phyloP scores from a whole-genome alignment of 2,888 invertebrate genomes.

The Drosophila kokeensis region DNA sequence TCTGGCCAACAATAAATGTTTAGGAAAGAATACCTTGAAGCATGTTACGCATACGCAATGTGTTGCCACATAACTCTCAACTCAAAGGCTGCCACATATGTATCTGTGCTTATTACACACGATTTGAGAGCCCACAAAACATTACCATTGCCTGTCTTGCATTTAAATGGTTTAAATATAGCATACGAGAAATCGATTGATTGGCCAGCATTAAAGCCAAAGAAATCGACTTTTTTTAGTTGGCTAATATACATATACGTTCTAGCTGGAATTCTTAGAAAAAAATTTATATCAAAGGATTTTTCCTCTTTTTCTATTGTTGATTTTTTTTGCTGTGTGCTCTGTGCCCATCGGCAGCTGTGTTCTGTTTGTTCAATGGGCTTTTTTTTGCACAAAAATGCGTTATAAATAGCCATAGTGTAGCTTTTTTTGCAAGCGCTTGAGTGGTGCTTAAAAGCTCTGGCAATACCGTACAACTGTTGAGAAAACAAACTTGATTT shows the following conservation, averaged over 20 bases:
- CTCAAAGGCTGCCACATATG: slow-evolving; percentile 3
- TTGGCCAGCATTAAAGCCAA: slow-evolving; percentile 3
- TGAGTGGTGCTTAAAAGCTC: neutral
- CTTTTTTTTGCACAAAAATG: neutral
- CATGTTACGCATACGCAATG: slow-evolving; percentile 40
- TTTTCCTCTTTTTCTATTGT: neutral
- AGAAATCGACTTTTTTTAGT: neutral
- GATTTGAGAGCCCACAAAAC: slow-evolving; percentile 18
- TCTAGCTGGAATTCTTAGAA: neutral
- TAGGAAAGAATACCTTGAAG: neutral
- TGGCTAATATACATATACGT: slow-evolving; percentile 9
- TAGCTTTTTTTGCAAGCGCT: neutral
- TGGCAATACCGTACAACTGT: neutral
- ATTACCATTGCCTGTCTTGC: slow-evolving; percentile 37
- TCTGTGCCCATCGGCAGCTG: slow-evolving; percentile 18
- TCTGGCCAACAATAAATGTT: neutral
- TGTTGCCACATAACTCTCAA: slow-evolving; percentile 8
- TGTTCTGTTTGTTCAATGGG: slow-evolving; percentile 6
- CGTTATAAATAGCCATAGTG: slow-evolving; percentile 1
- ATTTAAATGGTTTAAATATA: slow-evolving; percentile 35
- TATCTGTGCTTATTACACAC: slow-evolving; percentile 7
- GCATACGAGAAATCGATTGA: slow-evolving; percentile 28
- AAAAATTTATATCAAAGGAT: slow-evolving; percentile 12
- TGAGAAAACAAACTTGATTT: neutral
- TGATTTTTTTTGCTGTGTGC: neutral